phyloP scores from a whole-genome alignment of 2,888 invertebrate genomes.

The Penaeus monodon region DNA sequence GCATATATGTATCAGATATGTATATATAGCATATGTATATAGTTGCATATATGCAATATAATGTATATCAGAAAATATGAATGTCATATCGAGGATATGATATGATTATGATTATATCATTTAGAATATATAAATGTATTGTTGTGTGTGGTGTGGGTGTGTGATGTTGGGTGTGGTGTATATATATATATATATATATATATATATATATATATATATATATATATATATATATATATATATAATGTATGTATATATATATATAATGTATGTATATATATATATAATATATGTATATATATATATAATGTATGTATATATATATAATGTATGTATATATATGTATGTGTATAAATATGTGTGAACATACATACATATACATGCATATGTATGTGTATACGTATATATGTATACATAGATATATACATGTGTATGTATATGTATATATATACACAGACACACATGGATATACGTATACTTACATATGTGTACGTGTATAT shows the following conservation, averaged over 20 bases:
- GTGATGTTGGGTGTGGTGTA: neutral
- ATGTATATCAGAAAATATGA: no score
- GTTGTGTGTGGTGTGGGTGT: no score
- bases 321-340: slow-evolving; percentile 9
- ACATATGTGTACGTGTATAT: slow-evolving; percentile 9
- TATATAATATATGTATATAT: neutral
- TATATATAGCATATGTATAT: no score
- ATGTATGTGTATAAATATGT: neutral
- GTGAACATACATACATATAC: neutral
- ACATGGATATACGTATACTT: neutral
- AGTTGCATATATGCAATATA: no score
- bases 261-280: slow-evolving; percentile 7
- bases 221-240: slow-evolving; percentile 23
- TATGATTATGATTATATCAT: no score
- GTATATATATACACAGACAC: neutral
- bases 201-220: slow-evolving; percentile 8
- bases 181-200: neutral
- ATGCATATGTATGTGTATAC: neutral
- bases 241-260: slow-evolving; percentile 25
- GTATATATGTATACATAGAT: neutral
- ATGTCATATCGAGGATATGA: no score
- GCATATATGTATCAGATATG: no score
- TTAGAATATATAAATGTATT: no score
- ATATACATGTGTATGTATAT: neutral
- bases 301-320: neutral